Evolutionary conservation across 2,113 vertebrate species (phyloP).

Genomic region (Spheniscus mendiculus): DNA sequence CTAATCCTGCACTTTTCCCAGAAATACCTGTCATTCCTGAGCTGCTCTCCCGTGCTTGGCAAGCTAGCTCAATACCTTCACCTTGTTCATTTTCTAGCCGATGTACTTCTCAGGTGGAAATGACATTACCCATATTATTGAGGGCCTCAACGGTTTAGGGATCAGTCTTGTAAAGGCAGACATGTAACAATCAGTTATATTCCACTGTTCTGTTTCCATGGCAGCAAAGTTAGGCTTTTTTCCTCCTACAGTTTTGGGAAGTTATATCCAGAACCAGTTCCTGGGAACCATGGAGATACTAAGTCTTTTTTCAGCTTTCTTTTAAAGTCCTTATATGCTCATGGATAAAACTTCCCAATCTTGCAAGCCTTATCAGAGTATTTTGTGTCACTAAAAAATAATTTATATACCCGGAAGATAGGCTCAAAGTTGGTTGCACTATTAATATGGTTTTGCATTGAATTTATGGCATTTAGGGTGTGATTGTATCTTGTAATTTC

Average conservation of each 20-base stretch:
- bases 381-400: neutral
- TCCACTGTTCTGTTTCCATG: constrained; percentile 38
- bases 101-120: neutral
- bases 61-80: neutral
- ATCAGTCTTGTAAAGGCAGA: neutral
- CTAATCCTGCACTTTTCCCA: neutral
- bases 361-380: neutral
- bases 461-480: neutral
- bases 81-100: neutral
- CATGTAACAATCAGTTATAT: neutral
- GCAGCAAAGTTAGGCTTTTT: constrained; percentile 1
- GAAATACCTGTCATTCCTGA: neutral
- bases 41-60: neutral
- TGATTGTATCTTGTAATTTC: neutral
- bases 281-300: constrained; percentile 36
- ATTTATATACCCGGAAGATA: neutral
- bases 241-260: neutral
- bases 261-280: constrained; percentile 16
- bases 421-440: neutral
- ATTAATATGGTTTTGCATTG: neutral
- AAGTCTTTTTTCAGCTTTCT: neutral
- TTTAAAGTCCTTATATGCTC: neutral
- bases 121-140: neutral
- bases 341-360: neutral
- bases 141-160: neutral